A percentile compares a stretch with the other conserved stretches of the same genome.
Evolutionary conservation across 1,140 invertebrate species (phyloP).

Genomic region (Apocrypta bakeri): DNA sequence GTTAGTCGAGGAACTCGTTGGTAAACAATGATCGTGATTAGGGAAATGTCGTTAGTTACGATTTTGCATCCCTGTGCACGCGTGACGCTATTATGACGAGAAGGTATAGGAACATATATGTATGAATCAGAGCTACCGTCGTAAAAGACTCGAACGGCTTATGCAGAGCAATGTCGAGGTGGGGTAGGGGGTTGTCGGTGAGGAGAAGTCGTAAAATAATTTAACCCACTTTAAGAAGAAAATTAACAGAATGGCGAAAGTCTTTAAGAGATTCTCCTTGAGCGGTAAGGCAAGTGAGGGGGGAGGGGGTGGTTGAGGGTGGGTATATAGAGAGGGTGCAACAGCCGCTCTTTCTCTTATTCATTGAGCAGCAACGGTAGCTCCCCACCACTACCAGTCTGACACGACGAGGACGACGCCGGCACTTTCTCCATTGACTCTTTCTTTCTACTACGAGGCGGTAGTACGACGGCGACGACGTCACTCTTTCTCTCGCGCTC

Average conservation of each 20-base stretch:
- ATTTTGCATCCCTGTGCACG: not conserved
- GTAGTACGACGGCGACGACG: constrained; percentile 55
- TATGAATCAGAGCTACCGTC: constrained; percentile 27
- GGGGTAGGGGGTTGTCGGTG: constrained; percentile 6
- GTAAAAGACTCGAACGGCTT: constrained; percentile 31
- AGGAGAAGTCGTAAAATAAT: constrained; percentile 69
- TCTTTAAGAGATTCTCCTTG: constrained; percentile 66
- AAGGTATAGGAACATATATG: too few relatives aligned
- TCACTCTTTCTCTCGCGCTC: constrained; percentile 30
- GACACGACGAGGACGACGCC: constrained; percentile 42
- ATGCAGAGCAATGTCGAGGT: constrained; percentile 26
- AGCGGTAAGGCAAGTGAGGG: not conserved
- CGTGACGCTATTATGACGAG: not conserved
- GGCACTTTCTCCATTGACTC: constrained; percentile 74
- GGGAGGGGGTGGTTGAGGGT: too few relatives aligned
- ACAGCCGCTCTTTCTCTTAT: constrained; percentile 64
- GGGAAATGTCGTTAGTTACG: not conserved
- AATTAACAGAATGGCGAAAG: constrained; percentile 73
- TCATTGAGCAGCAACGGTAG: constrained; percentile 68
- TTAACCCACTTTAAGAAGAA: constrained; percentile 71
- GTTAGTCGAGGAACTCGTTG: not conserved
- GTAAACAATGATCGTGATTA: not conserved
- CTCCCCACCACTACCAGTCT: constrained; percentile 44
- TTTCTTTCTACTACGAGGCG: constrained; percentile 72
- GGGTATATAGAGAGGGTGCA: constrained; percentile 51